These are phyloP conservation scores for Sebastes paucispinis DNA, from an alignment of 2,797 vertebrate genomes.

Conservation along the genomic window DNA sequence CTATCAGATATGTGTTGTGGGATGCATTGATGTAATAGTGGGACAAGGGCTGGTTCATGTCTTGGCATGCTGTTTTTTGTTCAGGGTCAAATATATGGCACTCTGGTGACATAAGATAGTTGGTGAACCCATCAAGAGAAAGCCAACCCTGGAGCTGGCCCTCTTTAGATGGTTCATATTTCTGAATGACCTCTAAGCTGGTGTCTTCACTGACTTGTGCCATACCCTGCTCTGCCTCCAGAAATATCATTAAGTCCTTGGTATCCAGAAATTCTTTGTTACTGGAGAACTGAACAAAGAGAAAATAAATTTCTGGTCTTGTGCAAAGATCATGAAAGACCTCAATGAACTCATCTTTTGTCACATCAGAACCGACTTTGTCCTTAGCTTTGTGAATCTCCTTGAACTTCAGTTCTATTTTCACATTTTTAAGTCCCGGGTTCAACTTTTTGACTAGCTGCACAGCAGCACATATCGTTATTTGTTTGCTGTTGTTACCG, in stretches of 20 bases:
- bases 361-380: slow-evolving; percentile 87
- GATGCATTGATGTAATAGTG: slow-evolving; percentile 99
- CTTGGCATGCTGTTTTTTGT: slow-evolving; percentile 96
- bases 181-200: slow-evolving; percentile 94
- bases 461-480: slow-evolving; percentile 88
- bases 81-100: slow-evolving; percentile 98
- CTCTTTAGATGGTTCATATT: slow-evolving; percentile 94
- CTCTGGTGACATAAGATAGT: slow-evolving; percentile 96
- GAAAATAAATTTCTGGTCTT: slow-evolving; percentile 98
- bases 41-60: slow-evolving; percentile 95
- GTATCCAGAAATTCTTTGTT: slow-evolving; percentile 98
- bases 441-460: slow-evolving; percentile 93
- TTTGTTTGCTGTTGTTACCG: slow-evolving; percentile 82
- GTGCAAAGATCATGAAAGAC: slow-evolving; percentile 99
- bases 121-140: slow-evolving; percentile 96
- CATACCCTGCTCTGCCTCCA: slow-evolving; percentile 98
- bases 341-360: slow-evolving; percentile 94
- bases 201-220: slow-evolving; percentile 95
- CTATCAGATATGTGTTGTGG: slow-evolving; percentile 98
- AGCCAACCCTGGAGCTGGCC: slow-evolving; percentile 93
- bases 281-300: slow-evolving; percentile 99
- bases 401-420: slow-evolving; percentile 98
- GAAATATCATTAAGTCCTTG: slow-evolving; percentile 99
- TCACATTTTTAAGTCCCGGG: slow-evolving; percentile 94
- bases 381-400: slow-evolving; percentile 96